Evolutionary conservation across 2,888 invertebrate genomes (phyloP).

Genomic region (Lissonota sp.): DNA sequence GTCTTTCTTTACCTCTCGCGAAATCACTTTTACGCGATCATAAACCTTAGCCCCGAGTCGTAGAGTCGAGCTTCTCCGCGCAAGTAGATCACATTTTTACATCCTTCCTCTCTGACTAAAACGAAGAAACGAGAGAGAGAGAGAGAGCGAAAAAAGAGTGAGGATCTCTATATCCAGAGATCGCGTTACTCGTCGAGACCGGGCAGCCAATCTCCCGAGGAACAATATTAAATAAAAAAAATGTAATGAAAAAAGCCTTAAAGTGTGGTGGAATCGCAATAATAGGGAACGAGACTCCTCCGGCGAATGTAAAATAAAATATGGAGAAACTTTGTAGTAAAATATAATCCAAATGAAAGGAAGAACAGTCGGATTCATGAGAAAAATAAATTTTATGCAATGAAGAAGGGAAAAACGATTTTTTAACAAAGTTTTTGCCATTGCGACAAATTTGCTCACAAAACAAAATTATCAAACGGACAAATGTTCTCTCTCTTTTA

Average conservation of each 20-base stretch:
- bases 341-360: no score
- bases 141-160: conserved; percentile 4
- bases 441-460: no score
- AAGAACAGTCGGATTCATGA: no score
- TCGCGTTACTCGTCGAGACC: conserved; percentile 58
- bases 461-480: no score
- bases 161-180: conserved; percentile 44
- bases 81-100: conserved; percentile 60
- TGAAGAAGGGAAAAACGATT: no score
- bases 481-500: no score
- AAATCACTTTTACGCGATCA: conserved; percentile 67
- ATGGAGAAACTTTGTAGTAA: conserved; percentile 66
- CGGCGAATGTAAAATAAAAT: conserved; percentile 66
- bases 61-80: conserved; percentile 40
- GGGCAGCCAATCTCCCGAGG: conserved; percentile 72
- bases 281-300: conserved; percentile 3
- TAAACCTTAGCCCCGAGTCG: conserved; percentile 66
- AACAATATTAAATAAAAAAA: conserved; percentile 71
- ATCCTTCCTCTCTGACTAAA: conserved; percentile 11
- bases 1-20: conserved; percentile 55
- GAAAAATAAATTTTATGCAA: no score
- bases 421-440: no score
- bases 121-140: conserved; percentile 1
- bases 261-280: conserved; percentile 19
- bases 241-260: conserved; percentile 48